Evolutionary conservation across 2,888 invertebrate genomes (phyloP).

Genomic region (Drosophila histrio): DNA sequence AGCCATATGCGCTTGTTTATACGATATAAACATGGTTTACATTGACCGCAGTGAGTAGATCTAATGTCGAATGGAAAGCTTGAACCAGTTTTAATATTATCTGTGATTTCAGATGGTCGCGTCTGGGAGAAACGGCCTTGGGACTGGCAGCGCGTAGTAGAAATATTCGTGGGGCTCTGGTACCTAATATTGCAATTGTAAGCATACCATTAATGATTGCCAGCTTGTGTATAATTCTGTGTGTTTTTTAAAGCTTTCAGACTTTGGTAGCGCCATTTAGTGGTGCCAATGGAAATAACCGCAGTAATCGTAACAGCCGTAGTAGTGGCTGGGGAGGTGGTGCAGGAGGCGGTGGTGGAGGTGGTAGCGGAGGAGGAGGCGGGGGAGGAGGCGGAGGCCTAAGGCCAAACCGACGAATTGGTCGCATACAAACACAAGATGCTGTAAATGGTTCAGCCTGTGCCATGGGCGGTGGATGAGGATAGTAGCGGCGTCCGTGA

Average conservation of each 20-base stretch:
- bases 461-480: constrained; percentile 57
- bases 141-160: constrained; percentile 70
- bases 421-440: constrained; percentile 51
- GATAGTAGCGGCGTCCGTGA: constrained; percentile 49
- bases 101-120: constrained; percentile 66
- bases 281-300: constrained; percentile 33
- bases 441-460: constrained; percentile 38
- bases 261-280: constrained; percentile 75
- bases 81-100: neutral
- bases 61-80: neutral
- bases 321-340: constrained; percentile 54
- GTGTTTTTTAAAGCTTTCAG: constrained; percentile 49
- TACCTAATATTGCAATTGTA: constrained; percentile 73
- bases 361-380: constrained; percentile 54
- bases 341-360: constrained; percentile 57
- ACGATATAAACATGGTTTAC: constrained; percentile 55
- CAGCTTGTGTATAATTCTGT: neutral
- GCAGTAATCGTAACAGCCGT: constrained; percentile 35
- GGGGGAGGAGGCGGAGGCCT: constrained; percentile 63
- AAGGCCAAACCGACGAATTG: constrained; percentile 69
- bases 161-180: constrained; percentile 72
- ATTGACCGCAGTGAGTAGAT: constrained; percentile 63
- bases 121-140: constrained; percentile 78
- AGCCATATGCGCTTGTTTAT: neutral
- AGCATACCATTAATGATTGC: constrained; percentile 17